Conservation (phyloP, 2,113 vertebrate genomes). For the Muntiacus reevesi region DNA sequence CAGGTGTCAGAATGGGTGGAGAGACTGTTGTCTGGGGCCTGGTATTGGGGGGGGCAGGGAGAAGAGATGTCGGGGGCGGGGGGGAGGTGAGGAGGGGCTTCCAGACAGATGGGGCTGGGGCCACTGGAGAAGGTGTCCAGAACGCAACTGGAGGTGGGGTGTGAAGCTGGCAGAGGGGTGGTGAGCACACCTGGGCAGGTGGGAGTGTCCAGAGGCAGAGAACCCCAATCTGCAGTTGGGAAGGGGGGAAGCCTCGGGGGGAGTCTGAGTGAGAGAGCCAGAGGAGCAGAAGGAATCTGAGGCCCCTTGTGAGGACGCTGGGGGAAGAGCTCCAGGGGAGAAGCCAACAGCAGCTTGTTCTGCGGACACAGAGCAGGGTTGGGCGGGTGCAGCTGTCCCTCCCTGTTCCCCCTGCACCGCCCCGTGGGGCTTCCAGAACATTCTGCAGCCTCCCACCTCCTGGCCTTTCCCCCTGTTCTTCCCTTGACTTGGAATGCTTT, state of each 20-base stretch:
- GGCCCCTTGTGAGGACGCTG: neutral
- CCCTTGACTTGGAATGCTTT: neutral
- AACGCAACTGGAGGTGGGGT: neutral
- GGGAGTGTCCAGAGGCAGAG: neutral
- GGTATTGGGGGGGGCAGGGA: neutral
- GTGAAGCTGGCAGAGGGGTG: neutral
- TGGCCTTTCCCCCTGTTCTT: neutral
- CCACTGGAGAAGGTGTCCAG: neutral
- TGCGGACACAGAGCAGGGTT: neutral
- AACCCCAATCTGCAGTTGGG: neutral
- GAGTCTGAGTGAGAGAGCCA: neutral
- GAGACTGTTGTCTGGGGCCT: neutral
- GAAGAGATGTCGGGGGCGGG: neutral
- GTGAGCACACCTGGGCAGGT: neutral
- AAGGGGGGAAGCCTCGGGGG: neutral
- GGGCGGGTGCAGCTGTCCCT: neutral
- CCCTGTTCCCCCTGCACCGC: no score
- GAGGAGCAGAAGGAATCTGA: neutral
- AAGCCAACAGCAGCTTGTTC: neutral
- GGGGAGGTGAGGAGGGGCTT: neutral
- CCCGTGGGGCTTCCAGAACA: neutral
- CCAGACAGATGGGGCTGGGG: neutral
- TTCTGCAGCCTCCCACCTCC: neutral
- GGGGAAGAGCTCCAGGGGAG: neutral
- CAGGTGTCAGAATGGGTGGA: neutral